Percentiles rank a stretch among this genome's conserved stretches.
Evolutionary conservation across 2,888 invertebrate species (phyloP).

Genomic region (Clusia tigrina): DNA sequence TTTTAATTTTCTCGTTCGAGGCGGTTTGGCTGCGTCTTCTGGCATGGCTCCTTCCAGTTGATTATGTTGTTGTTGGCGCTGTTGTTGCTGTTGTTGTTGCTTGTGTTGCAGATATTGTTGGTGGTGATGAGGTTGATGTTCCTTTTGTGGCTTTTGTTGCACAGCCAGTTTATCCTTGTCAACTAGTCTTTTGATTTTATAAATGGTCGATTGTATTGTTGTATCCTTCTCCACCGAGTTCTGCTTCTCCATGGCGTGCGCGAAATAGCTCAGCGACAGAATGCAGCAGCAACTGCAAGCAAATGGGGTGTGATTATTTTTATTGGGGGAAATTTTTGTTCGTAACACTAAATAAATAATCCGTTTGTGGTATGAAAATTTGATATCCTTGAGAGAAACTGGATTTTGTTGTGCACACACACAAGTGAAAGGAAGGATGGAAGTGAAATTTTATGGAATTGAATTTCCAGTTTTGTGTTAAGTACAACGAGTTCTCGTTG

Average conservation of each 20-base stretch:
- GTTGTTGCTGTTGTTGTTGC: conserved; percentile 23
- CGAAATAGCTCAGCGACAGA: conserved; percentile 36
- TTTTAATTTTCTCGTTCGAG: conserved; percentile 44
- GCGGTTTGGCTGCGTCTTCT: conserved; percentile 20
- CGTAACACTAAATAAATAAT: not conserved
- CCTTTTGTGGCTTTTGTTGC: conserved; percentile 30
- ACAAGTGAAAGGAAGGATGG: no score
- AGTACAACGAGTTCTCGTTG: no score
- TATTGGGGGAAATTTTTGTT: not conserved
- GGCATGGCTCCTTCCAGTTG: conserved; percentile 1
- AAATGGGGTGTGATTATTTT: conserved; percentile 7
- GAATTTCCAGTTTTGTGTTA: no score
- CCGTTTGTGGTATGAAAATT: not conserved
- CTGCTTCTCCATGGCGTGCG: conserved; percentile 37
- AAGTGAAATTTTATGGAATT: no score
- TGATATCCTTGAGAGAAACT: not conserved
- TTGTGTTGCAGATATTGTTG: conserved; percentile 33
- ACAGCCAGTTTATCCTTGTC: conserved; percentile 37
- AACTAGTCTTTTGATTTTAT: conserved; percentile 50
- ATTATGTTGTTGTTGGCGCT: conserved; percentile 29
- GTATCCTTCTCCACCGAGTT: conserved; percentile 31
- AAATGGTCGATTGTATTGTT: conserved; percentile 45
- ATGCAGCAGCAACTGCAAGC: conserved; percentile 53
- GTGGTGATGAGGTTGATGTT: conserved; percentile 21
- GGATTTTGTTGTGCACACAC: no score